Conservation (phyloP, 2,113 vertebrate species). For the Prolemur simus region DNA sequence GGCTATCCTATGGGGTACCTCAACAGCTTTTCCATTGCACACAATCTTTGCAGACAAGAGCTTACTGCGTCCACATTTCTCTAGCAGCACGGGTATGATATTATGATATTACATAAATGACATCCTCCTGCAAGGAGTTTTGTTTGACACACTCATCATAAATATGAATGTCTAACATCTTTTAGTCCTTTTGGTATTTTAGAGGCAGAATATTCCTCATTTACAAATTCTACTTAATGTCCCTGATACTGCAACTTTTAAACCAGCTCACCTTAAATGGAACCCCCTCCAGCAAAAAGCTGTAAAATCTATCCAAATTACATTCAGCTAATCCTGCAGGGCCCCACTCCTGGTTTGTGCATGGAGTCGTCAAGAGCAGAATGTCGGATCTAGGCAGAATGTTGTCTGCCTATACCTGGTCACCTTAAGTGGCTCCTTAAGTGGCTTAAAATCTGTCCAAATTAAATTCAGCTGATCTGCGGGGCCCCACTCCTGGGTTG, state of each 20-base stretch:
- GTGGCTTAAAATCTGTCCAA: not conserved
- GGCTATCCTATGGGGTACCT: no score
- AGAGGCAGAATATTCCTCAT: not conserved
- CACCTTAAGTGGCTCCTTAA: no score
- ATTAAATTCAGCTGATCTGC: not conserved
- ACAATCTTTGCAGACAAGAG: not conserved
- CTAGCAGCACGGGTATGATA: not conserved
- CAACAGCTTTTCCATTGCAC: not conserved
- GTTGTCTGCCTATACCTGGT: not conserved
- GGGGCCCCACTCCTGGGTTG: not conserved
- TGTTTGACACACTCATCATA: not conserved
- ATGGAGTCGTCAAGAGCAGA: not conserved
- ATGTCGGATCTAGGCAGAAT: accelerated
- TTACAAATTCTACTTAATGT: not conserved
- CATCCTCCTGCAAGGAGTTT: not conserved
- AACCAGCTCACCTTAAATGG: not conserved
- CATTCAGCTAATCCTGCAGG: not conserved
- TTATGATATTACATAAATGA: not conserved
- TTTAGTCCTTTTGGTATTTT: not conserved
- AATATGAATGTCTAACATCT: not conserved
- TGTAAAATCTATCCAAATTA: not conserved
- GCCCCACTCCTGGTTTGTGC: not conserved
- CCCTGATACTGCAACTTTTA: not conserved
- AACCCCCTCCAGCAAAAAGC: not conserved
- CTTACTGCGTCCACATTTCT: not conserved